Percentiles rank a stretch among this genome's conserved stretches.
These are phyloP conservation scores for Cotesia congregata DNA, from an alignment of 2,888 invertebrate species.

Conservation along the genomic window DNA sequence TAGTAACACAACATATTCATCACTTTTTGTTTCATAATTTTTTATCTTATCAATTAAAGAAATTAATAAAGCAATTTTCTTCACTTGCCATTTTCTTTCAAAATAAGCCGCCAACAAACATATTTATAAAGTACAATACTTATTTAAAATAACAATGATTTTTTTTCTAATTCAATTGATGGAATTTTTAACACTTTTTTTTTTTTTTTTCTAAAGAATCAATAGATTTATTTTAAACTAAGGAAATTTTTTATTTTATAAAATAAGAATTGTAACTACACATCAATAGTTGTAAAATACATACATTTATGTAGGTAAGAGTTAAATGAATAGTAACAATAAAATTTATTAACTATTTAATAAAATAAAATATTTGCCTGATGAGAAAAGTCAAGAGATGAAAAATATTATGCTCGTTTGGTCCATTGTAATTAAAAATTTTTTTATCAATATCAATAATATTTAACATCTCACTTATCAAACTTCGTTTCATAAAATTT, in stretches of 20 bases:
- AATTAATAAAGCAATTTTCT: not conserved
- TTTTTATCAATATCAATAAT: not conserved
- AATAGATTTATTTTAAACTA: not conserved
- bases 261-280: not conserved
- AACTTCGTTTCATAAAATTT: not conserved
- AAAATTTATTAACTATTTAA: constrained; percentile 10
- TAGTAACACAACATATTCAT: not conserved
- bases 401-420: constrained; percentile 1
- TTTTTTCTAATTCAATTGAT: not conserved
- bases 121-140: not conserved
- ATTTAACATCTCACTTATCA: not conserved
- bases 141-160: not conserved
- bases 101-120: not conserved
- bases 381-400: not conserved
- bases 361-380: not conserved
- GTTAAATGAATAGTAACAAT: constrained; percentile 16
- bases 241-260: not conserved
- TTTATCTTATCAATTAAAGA: constrained; percentile 34
- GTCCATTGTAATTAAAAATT: not conserved
- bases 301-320: constrained; percentile 24
- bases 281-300: not conserved
- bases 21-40: constrained; percentile 8
- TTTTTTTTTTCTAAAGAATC: not conserved
- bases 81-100: constrained; percentile 15
- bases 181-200: not conserved